A percentile compares a stretch with the other conserved stretches of the same genome.
These are phyloP conservation scores for Choreutis nemorana DNA, from an alignment of 2,888 invertebrate genomes.

Conservation along the genomic window DNA sequence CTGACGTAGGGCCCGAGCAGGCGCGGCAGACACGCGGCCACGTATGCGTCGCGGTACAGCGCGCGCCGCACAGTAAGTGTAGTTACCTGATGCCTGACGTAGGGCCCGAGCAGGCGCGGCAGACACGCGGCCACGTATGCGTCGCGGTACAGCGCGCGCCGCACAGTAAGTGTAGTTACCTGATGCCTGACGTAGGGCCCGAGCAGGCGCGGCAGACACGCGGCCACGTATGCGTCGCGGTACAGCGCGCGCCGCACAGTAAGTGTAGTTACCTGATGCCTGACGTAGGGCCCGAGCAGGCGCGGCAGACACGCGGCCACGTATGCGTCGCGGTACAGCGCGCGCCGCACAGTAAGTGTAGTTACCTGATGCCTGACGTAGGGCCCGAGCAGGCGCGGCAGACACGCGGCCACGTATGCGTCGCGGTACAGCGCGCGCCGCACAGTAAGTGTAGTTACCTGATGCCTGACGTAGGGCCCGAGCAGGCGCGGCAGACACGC, in stretches of 20 bases:
- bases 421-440: constrained; percentile 84
- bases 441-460: constrained; percentile 56
- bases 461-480: constrained; percentile 71
- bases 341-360: no score
- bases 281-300: constrained; percentile 61
- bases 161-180: constrained; percentile 64
- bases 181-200: constrained; percentile 81
- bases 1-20: constrained; percentile 76
- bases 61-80: no score
- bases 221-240: constrained; percentile 88
- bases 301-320: constrained; percentile 79
- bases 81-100: constrained; percentile 75
- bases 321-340: constrained; percentile 90
- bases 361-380: constrained; percentile 72
- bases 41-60: constrained; percentile 90
- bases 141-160: constrained; percentile 84
- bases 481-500: constrained; percentile 72
- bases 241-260: constrained; percentile 84
- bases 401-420: constrained; percentile 81
- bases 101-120: constrained; percentile 85
- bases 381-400: constrained; percentile 73
- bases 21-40: constrained; percentile 85
- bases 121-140: constrained; percentile 92
- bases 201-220: constrained; percentile 89
- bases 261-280: no score